Conservation (phyloP, 2,797 vertebrate species). For the Anableps anableps region DNA sequence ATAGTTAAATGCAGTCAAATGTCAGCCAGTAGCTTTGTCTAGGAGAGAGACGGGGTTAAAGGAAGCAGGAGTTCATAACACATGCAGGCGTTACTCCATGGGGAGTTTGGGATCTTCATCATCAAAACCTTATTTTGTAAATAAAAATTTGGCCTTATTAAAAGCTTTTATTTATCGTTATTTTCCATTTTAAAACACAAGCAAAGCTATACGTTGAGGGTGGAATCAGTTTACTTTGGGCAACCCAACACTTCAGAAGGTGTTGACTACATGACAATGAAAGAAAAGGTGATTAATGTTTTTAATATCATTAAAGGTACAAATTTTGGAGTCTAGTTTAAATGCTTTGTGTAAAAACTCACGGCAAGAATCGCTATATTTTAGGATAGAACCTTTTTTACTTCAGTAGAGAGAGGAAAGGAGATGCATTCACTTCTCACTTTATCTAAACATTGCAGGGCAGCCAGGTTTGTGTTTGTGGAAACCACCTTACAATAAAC, state of each 20-base stretch:
- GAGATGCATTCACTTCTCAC: background rate
- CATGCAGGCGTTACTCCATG: no score
- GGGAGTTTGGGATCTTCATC: no score
- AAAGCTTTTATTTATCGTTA: no score
- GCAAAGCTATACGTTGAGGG: background rate
- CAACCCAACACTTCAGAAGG: background rate
- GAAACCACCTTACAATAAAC: background rate
- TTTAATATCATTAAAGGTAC: background rate
- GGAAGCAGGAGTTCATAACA: no score
- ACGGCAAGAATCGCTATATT: background rate
- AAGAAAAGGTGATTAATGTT: background rate
- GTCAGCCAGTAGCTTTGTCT: no score
- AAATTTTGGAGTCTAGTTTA: background rate
- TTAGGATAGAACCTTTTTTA: background rate
- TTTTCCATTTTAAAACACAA: background rate
- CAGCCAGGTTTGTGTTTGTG: no score
- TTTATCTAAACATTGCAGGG: background rate
- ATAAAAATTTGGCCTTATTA: background rate
- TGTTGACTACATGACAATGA: background rate
- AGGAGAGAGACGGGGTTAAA: no score
- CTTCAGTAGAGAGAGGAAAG: background rate
- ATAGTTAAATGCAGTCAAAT: no score
- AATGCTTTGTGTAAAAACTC: background rate
- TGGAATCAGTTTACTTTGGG: background rate
- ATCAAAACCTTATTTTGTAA: background rate